Evolutionary conservation across 2,888 invertebrate species (phyloP).

Genomic region (Perithous albicinctus): DNA sequence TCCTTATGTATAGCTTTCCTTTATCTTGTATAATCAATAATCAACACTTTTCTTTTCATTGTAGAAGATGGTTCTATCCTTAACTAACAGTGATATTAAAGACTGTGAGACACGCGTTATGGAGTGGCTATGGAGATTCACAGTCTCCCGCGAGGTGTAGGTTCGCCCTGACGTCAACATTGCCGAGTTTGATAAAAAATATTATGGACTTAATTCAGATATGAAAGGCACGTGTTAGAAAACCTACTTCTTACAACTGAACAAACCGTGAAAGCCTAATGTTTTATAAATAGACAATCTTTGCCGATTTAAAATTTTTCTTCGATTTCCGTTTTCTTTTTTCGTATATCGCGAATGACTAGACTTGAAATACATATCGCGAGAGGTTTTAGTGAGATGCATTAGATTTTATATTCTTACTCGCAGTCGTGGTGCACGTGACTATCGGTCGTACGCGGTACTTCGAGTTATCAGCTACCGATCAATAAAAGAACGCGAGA

Average conservation of each 20-base stretch:
- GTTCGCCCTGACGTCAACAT: constrained; percentile 18
- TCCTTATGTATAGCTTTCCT: constrained; percentile 13
- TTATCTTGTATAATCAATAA: constrained; percentile 40
- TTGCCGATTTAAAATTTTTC: too few relatives aligned
- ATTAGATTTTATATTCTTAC: neutral
- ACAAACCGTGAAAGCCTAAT: constrained; percentile 14
- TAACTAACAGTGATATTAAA: constrained; percentile 31
- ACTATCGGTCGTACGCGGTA: neutral
- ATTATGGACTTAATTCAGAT: constrained; percentile 27
- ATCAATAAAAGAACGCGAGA: constrained; percentile 19
- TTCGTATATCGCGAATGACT: constrained; percentile 37
- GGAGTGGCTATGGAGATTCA: neutral
- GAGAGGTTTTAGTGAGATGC: too few relatives aligned
- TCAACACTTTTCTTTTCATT: constrained; percentile 7
- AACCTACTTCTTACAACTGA: constrained; percentile 33
- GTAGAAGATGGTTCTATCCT: constrained; percentile 30
- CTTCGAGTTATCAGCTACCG: constrained; percentile 21
- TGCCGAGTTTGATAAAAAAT: constrained; percentile 44
- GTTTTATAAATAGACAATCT: constrained; percentile 15
- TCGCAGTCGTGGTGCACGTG: constrained; percentile 6
- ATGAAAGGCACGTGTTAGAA: constrained; percentile 61
- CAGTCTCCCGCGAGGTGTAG: neutral
- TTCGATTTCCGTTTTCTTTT: neutral
- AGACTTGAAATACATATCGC: constrained; percentile 44
- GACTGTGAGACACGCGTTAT: constrained; percentile 3